These are phyloP conservation scores for Leptodirus hochenwartii DNA, from an alignment of 2,888 invertebrate species.

Conservation along the genomic window DNA sequence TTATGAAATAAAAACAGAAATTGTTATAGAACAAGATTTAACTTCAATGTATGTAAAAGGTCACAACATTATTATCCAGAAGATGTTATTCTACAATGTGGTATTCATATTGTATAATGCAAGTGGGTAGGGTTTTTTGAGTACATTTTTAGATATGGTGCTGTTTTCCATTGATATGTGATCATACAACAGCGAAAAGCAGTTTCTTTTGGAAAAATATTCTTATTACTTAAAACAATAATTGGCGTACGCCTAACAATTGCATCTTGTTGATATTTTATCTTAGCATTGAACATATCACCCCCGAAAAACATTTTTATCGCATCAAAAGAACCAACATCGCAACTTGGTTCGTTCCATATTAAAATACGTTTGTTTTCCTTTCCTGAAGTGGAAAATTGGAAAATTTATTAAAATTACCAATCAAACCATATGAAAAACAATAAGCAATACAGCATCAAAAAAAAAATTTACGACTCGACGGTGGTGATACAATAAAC, in stretches of 20 bases:
- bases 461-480: constrained; percentile 2
- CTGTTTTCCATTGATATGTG: not conserved
- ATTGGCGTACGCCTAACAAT: no score
- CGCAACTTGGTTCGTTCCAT: constrained; percentile 2
- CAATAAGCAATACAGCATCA: constrained; percentile 3
- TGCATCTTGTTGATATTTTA: constrained; percentile 5
- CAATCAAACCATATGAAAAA: constrained; percentile 1
- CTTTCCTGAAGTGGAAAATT: constrained; percentile 1
- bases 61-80: constrained; percentile 1
- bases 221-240: no score
- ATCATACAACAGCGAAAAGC: constrained; percentile 1
- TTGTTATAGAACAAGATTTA: not conserved
- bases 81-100: constrained; percentile 1
- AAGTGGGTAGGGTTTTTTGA: constrained; percentile 2
- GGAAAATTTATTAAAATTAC: constrained; percentile 3
- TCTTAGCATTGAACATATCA: no score
- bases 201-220: constrained; percentile 4
- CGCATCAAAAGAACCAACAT: no score
- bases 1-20: not conserved
- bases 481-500: no score
- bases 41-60: not conserved
- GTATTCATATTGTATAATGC: not conserved
- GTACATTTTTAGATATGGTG: not conserved
- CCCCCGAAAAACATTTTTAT: no score
- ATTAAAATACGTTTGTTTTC: not conserved